Conservation (phyloP, 2,888 invertebrate species). For the Digitonthophagus gazella region DNA sequence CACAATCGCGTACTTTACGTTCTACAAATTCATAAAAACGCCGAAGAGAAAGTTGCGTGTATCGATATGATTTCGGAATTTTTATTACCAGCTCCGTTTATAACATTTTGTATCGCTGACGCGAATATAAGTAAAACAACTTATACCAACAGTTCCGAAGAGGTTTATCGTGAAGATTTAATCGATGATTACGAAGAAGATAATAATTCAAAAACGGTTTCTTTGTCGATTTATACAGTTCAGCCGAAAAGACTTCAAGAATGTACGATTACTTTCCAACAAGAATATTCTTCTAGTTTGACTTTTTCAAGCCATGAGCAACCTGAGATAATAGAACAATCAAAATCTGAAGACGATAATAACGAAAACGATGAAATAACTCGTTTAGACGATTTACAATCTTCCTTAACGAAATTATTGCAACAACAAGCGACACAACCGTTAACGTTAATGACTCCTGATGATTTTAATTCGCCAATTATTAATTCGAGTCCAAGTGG, state of each 20-base stretch:
- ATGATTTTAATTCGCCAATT: slow-evolving; percentile 70
- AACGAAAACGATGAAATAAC: slow-evolving; percentile 37
- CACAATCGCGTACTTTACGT: slow-evolving; percentile 82
- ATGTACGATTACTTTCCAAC: slow-evolving; percentile 44
- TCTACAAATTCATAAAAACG: slow-evolving; percentile 67
- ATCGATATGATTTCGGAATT: slow-evolving; percentile 82
- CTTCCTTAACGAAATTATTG: slow-evolving; percentile 46
- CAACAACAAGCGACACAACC: slow-evolving; percentile 49
- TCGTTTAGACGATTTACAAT: slow-evolving; percentile 47
- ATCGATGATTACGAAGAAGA: slow-evolving; percentile 50
- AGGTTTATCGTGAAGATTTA: slow-evolving; percentile 56
- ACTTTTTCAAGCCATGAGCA: slow-evolving; percentile 32
- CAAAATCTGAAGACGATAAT: slow-evolving; percentile 32
- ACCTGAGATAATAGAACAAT: slow-evolving; percentile 26
- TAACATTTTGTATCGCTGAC: slow-evolving; percentile 86
- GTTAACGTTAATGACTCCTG: slow-evolving; percentile 82
- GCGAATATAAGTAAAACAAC: slow-evolving; percentile 61
- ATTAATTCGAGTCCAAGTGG: slow-evolving; percentile 34
- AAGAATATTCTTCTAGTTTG: slow-evolving; percentile 37
- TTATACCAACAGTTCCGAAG: slow-evolving; percentile 54
- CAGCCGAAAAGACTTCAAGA: slow-evolving; percentile 89
- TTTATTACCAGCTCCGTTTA: slow-evolving; percentile 78
- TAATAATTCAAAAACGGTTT: slow-evolving; percentile 42
- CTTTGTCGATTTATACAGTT: slow-evolving; percentile 71
- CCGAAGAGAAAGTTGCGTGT: slow-evolving; percentile 60